Conservation (phyloP, 2,113 vertebrate genomes). For the Ceratotherium simum region DNA sequence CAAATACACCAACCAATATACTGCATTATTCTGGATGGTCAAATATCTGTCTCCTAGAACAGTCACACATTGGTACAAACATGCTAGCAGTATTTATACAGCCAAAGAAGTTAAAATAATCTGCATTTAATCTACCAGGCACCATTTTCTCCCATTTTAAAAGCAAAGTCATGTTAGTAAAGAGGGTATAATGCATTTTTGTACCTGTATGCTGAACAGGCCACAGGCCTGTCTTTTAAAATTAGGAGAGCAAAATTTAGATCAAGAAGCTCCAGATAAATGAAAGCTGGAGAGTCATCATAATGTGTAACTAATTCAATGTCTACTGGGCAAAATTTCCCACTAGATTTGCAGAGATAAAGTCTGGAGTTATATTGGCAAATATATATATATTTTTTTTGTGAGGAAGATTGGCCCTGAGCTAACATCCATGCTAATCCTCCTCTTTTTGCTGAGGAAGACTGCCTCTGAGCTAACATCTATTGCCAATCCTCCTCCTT, state of each 20-base stretch:
- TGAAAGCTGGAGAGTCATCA: neutral
- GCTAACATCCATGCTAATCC: too few species aligned
- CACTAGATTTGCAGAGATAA: neutral
- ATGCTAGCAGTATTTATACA: neutral
- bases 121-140: neutral
- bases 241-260: constrained; percentile 14
- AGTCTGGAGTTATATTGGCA: neutral
- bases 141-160: neutral
- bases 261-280: constrained; percentile 43
- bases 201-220: neutral
- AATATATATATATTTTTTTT: neutral
- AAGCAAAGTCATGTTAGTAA: constrained; percentile 48
- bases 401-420: too few species aligned
- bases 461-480: too few species aligned
- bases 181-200: neutral
- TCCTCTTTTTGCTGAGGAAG: too few species aligned
- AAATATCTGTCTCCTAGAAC: neutral
- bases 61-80: neutral
- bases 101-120: constrained; percentile 13
- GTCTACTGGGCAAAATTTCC: neutral
- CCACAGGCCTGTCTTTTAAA: constrained; percentile 33
- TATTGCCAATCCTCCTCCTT: too few species aligned
- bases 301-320: neutral
- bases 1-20: constrained; percentile 23
- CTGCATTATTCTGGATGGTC: neutral